Conservation (phyloP, 2,797 vertebrate genomes). For the Spondyliosoma cantharus region DNA sequence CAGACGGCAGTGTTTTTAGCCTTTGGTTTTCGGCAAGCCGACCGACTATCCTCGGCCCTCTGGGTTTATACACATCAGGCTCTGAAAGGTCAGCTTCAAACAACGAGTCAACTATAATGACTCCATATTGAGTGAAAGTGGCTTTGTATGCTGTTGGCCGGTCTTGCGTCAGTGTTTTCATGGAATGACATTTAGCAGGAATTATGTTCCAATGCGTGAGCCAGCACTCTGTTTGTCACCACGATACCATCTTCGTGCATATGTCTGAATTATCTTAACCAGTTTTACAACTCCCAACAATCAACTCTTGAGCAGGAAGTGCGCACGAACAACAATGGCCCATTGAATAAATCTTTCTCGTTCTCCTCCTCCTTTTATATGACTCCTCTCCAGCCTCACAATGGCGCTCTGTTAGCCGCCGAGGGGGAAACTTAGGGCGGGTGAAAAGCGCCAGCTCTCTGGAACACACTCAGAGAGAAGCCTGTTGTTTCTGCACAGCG, state of each 20-base stretch:
- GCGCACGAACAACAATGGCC: slow-evolving; percentile 82
- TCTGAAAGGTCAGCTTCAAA: slow-evolving; percentile 78
- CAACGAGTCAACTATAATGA: slow-evolving; percentile 80
- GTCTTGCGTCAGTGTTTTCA: slow-evolving; percentile 68
- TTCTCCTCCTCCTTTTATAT: slow-evolving; percentile 69
- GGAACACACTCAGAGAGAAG: slow-evolving; percentile 87
- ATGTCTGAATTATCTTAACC: slow-evolving; percentile 81
- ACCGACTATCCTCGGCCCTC: slow-evolving; percentile 50
- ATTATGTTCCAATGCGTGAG: slow-evolving; percentile 48
- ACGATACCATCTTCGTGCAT: slow-evolving; percentile 72
- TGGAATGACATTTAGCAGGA: slow-evolving; percentile 71
- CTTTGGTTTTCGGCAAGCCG: slow-evolving; percentile 48
- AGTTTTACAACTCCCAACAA: slow-evolving; percentile 86
- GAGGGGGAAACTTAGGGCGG: slow-evolving; percentile 75
- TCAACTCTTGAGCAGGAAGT: slow-evolving; percentile 86
- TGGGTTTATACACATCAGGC: slow-evolving; percentile 64
- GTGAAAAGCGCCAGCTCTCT: slow-evolving; percentile 83
- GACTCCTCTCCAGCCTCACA: slow-evolving; percentile 79
- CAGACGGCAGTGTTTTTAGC: slow-evolving; percentile 51
- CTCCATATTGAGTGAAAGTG: slow-evolving; percentile 76
- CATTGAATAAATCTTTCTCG: slow-evolving; percentile 80
- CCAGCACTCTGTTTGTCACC: slow-evolving; percentile 57
- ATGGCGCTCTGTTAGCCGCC: slow-evolving; percentile 82
- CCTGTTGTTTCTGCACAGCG: slow-evolving; percentile 89
- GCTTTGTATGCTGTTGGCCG: slow-evolving; percentile 71